Evolutionary conservation across 2,888 invertebrate species (phyloP).

Genomic region (Tinea trinotella): DNA sequence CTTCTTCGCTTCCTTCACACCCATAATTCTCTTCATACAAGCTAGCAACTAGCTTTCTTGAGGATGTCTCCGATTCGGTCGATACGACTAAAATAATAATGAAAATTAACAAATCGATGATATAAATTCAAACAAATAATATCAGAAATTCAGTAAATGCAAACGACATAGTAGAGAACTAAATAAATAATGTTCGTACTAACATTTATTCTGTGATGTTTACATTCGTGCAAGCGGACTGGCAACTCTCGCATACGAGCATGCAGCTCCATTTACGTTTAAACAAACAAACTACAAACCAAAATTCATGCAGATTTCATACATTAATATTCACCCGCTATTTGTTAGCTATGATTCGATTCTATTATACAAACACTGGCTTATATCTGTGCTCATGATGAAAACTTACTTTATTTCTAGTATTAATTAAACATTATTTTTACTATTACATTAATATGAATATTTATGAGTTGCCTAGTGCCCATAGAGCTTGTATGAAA

Average conservation of each 20-base stretch:
- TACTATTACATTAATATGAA: background rate
- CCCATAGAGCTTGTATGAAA: too few species aligned
- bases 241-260: constrained; percentile 2
- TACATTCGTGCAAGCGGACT: constrained; percentile 1
- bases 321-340: background rate
- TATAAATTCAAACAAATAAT: too few species aligned
- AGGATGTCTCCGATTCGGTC: too few species aligned
- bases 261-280: background rate
- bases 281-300: background rate
- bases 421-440: background rate
- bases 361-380: background rate
- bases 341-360: background rate
- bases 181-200: background rate
- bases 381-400: too few species aligned
- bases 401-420: too few species aligned
- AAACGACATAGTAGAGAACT: constrained; percentile 3
- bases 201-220: constrained; percentile 3
- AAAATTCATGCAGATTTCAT: constrained; percentile 9
- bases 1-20: too few species aligned
- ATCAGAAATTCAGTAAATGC: too few species aligned
- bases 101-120: too few species aligned
- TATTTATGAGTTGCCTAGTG: too few species aligned
- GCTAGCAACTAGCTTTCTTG: too few species aligned
- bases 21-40: too few species aligned
- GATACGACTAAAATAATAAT: too few species aligned